Conservation (phyloP, 2,113 vertebrate genomes). For the Spea bombifrons region DNA sequence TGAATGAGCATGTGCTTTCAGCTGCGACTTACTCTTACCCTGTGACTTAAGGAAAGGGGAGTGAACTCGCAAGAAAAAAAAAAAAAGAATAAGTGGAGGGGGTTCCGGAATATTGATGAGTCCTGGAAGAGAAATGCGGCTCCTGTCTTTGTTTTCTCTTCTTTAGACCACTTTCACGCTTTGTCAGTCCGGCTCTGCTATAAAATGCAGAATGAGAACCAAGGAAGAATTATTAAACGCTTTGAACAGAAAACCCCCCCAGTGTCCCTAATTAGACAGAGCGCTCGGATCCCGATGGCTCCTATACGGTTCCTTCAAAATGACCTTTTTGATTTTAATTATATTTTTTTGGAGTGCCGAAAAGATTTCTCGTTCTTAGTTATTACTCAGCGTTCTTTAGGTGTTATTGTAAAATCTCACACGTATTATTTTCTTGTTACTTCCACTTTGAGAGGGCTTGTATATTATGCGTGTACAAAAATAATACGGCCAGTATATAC, state of each 20-base stretch:
- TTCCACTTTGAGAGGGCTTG: no score
- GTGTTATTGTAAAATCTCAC: no score
- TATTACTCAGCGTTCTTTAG: no score
- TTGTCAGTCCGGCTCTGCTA: conserved; percentile 59
- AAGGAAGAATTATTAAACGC: conserved; percentile 43
- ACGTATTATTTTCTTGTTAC: no score
- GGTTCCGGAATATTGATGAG: conserved; percentile 66
- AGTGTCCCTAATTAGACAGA: conserved; percentile 3
- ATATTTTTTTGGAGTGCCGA: no score
- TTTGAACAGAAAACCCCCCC: conserved; percentile 27
- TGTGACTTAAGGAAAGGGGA: conserved; percentile 70
- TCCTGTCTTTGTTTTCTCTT: conserved; percentile 59
- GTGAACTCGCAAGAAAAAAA: conserved; percentile 55
- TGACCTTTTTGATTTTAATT: no score
- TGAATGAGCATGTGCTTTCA: conserved; percentile 55
- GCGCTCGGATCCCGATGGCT: neutral
- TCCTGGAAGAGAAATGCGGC: conserved; percentile 52
- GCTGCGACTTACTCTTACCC: conserved; percentile 56
- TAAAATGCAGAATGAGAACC: conserved; percentile 51
- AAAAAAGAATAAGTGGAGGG: neutral
- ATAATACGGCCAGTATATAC: no score
- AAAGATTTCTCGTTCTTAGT: no score
- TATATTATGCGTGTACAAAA: no score
- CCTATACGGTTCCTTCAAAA: neutral
- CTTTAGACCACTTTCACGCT: conserved; percentile 64